Evolutionary conservation across 2,113 vertebrate species (phyloP), one percentile per base, ranked within the genome.

Genomic region (Hippocampus abdominalis): DNA sequence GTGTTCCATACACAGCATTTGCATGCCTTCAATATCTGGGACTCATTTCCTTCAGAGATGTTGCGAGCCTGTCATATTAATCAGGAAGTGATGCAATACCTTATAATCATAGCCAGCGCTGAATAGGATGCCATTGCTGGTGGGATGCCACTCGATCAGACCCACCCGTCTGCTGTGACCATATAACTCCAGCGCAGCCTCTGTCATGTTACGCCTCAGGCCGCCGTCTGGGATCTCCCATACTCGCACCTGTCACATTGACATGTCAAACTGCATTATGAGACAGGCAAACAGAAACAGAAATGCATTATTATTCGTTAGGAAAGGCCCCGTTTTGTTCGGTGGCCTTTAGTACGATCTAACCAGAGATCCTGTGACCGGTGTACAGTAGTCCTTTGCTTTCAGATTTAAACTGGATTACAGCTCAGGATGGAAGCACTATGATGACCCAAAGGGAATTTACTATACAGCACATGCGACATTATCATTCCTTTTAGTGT

Each of bases 51-150:
- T 18, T 29, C 27, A 7, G 15, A 60, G 57, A 32, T 32, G 49
- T 16, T 18, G 1, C 0, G 0, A 40, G 18, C 20, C 20, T 3
- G 32, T n/a, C 9, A 40, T 67, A 25, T 15, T 8, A 64, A 44
- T 15, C 4, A 32, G 6, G 13, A 27, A 20, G 11, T 64, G 40
- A 18, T 23, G 66, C 2, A 4, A 49, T 68, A 98, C 97, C 95
- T 99, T 99, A 46, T 99, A 98, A 91, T 99, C 97, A 0, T 99
- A 99, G 20, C 96, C 97, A 0, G 97, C 96, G 0, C 97, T 99
- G 90, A 99, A 94, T 32, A 99, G 93, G 91, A 99, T 95, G 88
- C 96, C 96, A 81, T 94, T 98, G 91, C 92, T 93, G 68, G 96
- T 99, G 0, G 97, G 97, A 67, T 99, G 97, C 97, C 97, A 99